Percentiles rank a stretch among this genome's conserved stretches.
phyloP scores from a whole-genome alignment of 2,113 vertebrate genomes.

The Tetrax tetrax region DNA sequence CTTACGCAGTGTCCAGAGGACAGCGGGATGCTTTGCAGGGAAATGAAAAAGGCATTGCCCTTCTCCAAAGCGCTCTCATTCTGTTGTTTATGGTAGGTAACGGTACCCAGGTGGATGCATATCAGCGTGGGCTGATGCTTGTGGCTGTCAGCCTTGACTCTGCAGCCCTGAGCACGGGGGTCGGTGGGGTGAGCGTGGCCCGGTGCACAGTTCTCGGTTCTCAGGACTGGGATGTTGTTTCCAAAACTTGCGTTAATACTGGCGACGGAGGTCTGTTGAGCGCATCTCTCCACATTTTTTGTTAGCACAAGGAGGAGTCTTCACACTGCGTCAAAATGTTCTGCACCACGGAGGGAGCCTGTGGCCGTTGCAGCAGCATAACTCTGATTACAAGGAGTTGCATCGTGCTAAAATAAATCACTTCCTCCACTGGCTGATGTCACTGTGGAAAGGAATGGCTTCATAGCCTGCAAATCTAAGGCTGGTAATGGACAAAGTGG shows the following conservation, averaged over 20 bases:
- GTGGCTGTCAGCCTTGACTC: not conserved
- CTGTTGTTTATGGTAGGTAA: not conserved
- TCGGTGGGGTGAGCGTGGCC: accelerated
- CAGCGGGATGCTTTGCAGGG: not conserved
- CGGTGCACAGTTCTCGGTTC: not conserved
- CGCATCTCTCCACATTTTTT: not conserved
- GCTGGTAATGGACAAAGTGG: not conserved
- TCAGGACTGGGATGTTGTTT: accelerated
- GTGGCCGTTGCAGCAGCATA: not conserved
- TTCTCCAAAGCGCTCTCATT: not conserved
- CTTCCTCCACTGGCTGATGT: not conserved
- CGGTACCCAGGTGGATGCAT: not conserved
- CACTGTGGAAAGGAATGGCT: not conserved
- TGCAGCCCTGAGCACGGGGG: not conserved
- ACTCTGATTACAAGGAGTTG: not conserved
- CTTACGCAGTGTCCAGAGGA: conserved; percentile 11
- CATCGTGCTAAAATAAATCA: not conserved
- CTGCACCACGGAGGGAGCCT: not conserved
- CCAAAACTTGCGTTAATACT: not conserved
- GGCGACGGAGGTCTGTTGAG: accelerated
- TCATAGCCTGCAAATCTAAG: not conserved
- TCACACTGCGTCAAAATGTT: conserved; percentile 3
- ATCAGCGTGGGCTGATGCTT: not conserved
- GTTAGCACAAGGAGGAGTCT: not conserved
- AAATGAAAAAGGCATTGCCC: not conserved